Conservation (phyloP, 2,797 vertebrate species). For the Microctenopoma stevenorrisi region DNA sequence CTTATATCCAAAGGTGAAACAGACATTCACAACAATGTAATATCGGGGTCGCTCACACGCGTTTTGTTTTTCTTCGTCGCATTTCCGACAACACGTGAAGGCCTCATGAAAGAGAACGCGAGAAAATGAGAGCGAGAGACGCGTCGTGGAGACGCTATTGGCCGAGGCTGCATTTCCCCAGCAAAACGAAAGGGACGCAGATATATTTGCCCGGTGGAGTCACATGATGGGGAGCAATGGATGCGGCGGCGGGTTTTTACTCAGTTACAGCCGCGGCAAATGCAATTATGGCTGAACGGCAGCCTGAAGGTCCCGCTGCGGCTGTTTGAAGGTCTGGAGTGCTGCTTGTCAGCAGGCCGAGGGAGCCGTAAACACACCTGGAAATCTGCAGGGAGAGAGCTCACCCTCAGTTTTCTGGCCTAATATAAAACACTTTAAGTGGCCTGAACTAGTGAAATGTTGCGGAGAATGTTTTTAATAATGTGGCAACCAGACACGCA, state of each 20-base stretch:
- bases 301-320: slow-evolving; percentile 54
- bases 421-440: not conserved
- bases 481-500: not conserved
- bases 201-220: slow-evolving; percentile 45
- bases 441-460: slow-evolving; percentile 1
- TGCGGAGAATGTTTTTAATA: not conserved
- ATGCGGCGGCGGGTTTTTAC: slow-evolving; percentile 56
- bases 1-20: not conserved
- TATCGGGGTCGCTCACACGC: not conserved
- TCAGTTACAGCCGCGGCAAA: slow-evolving; percentile 43
- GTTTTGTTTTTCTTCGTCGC: rapidly evolving
- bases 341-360: slow-evolving; percentile 23
- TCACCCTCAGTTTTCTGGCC: not conserved
- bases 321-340: slow-evolving; percentile 39
- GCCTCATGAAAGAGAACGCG: slow-evolving; percentile 60
- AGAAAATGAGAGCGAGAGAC: slow-evolving; percentile 54
- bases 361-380: slow-evolving; percentile 37
- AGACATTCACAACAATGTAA: not conserved
- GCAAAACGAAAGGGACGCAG: slow-evolving; percentile 48
- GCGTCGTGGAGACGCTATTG: slow-evolving; percentile 68
- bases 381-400: slow-evolving; percentile 28
- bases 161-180: slow-evolving; percentile 54
- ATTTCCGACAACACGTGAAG: slow-evolving; percentile 37
- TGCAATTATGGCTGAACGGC: slow-evolving; percentile 42
- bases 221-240: slow-evolving; percentile 69